Base-by-base conservation (phyloP, 2,113 vertebrate species). In the Psephotus haematonotus region DNA sequence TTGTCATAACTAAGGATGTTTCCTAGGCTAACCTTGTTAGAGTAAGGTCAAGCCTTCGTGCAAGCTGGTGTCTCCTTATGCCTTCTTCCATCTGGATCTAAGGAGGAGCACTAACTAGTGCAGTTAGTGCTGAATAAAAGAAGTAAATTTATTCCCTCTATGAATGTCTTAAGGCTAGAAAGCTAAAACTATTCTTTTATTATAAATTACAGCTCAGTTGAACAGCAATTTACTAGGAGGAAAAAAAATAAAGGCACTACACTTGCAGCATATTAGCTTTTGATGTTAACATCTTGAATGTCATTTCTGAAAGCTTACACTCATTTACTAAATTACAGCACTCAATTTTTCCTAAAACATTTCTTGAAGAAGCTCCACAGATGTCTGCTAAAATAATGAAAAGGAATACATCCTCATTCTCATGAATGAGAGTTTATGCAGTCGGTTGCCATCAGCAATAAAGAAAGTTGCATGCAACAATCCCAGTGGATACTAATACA, bases 271-370 rank as follows among this genome's bases (percentile, higher is more conserved):
- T 28, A n/a, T 84, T 93, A 95, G 79, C 75, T 94, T 82, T 79
- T 83, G 59, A 86, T 47, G 20, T 72, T 74, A 91, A 89, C 68
- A 84, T 65, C 55, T 53, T 86, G 81, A 86, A 76, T 20, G 41
- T 29, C 76, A 69, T 93, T 95, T 90, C 78, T 89, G 75, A 90
- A 87, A 87, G 68, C 64, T 91, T 90, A 70, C 39, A 49, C 28
- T 93, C 67, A 90, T 91, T 87, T 72, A 18, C 60, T 63, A 91
- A 89, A 72, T 91, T 86, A 72, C 47, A 92, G 65, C 47, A 64
- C 57, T 79, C 52, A 52, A 4, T 87, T 89, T 63, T 68, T 67
- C 44, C 50, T 72, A 82, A 88, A 82, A 80, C 2, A 46, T 82
- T 91, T 91, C 49, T 65, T 95, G 72, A 72, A 85, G 81, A 93